These are phyloP conservation scores for Helobdella robusta DNA, from an alignment of 2,888 invertebrate genomes.

Conservation along the genomic window DNA sequence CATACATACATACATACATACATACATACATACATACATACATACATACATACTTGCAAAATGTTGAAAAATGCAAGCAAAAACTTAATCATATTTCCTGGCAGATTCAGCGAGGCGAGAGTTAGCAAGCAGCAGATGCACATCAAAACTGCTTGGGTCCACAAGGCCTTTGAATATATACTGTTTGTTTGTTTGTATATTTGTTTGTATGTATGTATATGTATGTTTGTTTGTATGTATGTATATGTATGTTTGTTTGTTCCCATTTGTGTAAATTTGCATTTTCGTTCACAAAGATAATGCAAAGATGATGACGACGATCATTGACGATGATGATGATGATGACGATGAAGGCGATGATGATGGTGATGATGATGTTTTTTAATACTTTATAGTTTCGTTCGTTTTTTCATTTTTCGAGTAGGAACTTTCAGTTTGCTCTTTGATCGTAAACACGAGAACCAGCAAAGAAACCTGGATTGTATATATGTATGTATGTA, in stretches of 20 bases:
- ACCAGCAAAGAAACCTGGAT: slow-evolving; percentile 40
- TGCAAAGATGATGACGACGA: too few species aligned
- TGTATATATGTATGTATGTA: neutral
- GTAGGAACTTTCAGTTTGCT: slow-evolving; percentile 50
- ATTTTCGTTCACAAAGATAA: too few species aligned
- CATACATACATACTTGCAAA: slow-evolving; percentile 42
- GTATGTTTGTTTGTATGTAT: too few species aligned
- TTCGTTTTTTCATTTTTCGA: slow-evolving; percentile 50
- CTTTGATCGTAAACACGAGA: slow-evolving; percentile 49
- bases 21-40: too few species aligned
- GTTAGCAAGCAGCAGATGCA: slow-evolving; percentile 48
- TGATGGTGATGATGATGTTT: neutral
- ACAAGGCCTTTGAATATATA: slow-evolving; percentile 47
- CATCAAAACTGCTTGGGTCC: slow-evolving; percentile 49
- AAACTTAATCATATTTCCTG: slow-evolving; percentile 47
- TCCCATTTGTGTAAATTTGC: too few species aligned
- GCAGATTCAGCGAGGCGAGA: slow-evolving; percentile 46
- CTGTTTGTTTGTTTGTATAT: slow-evolving; percentile 35
- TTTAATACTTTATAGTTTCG: slow-evolving; percentile 46
- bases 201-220: neutral
- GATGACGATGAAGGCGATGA: too few species aligned
- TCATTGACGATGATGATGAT: too few species aligned
- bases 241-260: too few species aligned
- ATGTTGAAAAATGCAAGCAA: slow-evolving; percentile 49
- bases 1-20: too few species aligned